Conservation (phyloP, 2,797 vertebrate genomes). For the Lophotriccus pileatus region DNA sequence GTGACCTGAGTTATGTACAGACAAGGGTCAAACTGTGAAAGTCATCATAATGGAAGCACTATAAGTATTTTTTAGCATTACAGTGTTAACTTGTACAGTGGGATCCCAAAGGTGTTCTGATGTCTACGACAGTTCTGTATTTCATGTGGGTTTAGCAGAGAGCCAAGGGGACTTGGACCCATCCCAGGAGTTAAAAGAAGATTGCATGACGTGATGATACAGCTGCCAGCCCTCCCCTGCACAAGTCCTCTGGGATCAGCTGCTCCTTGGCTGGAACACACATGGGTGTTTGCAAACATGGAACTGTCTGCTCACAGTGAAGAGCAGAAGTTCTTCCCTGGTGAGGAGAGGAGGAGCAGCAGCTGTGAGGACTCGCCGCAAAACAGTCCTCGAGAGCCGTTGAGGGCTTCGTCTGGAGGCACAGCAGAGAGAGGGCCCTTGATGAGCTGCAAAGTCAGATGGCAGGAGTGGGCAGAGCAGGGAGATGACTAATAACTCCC, state of each 20-base stretch:
- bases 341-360: neutral
- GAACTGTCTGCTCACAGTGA: accelerated
- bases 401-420: accelerated
- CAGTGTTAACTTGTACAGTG: neutral
- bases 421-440: neutral
- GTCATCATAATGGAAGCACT: neutral
- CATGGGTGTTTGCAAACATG: accelerated
- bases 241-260: neutral
- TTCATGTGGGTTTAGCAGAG: neutral
- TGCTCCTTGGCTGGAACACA: neutral
- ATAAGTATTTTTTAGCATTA: neutral
- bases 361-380: neutral
- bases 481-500: neutral
- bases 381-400: neutral
- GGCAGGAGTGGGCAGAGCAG: neutral
- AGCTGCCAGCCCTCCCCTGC: neutral
- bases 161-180: neutral
- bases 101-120: neutral
- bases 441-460: neutral
- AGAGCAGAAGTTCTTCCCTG: neutral
- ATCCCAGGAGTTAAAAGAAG: neutral
- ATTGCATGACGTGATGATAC: neutral
- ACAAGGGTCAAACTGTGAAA: neutral
- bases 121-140: accelerated
- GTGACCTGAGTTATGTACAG: neutral